A percentile compares a stretch with the other conserved stretches of the same genome.
Evolutionary conservation across 2,113 vertebrate genomes (phyloP).

Genomic region (Lichenostomus cassidix): DNA sequence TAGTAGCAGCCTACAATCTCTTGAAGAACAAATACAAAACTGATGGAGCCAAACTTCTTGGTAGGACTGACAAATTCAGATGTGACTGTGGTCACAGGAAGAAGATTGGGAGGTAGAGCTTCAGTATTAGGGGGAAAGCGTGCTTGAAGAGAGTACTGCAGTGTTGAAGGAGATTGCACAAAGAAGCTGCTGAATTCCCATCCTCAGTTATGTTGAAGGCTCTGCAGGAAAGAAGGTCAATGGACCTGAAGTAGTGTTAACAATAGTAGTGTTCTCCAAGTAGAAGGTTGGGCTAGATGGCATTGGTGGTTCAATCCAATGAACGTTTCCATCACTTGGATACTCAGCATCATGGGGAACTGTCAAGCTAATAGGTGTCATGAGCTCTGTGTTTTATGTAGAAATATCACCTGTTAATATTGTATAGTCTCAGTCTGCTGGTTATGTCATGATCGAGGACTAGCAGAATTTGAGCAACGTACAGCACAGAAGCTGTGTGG

Average conservation of each 20-base stretch:
- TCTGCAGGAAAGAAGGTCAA: background rate
- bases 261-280: background rate
- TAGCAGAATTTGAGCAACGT: background rate
- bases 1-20: background rate
- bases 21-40: background rate
- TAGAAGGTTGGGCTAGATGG: background rate
- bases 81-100: background rate
- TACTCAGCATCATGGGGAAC: background rate
- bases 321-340: background rate
- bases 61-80: background rate
- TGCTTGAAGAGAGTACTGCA: background rate
- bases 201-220: background rate
- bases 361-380: background rate
- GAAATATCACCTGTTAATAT: background rate
- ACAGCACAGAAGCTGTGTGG: background rate
- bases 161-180: background rate
- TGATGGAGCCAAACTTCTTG: background rate
- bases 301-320: background rate
- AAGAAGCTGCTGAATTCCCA: background rate
- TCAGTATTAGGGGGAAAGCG: background rate
- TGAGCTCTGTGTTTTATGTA: background rate
- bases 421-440: background rate
- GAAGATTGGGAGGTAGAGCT: background rate
- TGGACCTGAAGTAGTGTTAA: background rate
- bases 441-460: background rate